Base-by-base conservation (phyloP, 1,140 invertebrate species). In the Araneus ventricosus region DNA sequence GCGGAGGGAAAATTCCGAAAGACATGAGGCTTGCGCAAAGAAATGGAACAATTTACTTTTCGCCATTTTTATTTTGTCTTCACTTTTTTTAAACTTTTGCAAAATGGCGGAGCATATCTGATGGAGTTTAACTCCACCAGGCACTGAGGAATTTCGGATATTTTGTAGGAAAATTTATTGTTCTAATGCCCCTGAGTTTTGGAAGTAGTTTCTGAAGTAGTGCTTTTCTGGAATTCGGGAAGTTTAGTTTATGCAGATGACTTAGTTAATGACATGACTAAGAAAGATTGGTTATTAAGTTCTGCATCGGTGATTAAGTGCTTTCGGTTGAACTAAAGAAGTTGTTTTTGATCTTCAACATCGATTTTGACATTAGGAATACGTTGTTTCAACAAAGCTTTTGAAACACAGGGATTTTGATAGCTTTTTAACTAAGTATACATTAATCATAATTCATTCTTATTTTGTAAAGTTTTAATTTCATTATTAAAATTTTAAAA, bases 21-120 rank as follows among this genome's bases (percentile, higher is more conserved):
- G 70, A 37, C 70, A 34, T 1, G 70, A 37, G 30, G 30, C 30
- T 75, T 20, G 30, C 17, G 1, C 30, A 37, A 34, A 75, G 70
- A 75, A 75, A 75, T 75, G 70, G 30, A 75, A 75, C 70, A 75
- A 75, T 75, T 75, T 75, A 75, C 70, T 75, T 75, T 75, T 30
- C 17, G 4, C 20, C 17, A 20, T 75, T 17, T 75, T 75, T 6
- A 4, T 37, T 20, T 20, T 4, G n/a, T 70, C 27, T 37, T 70
- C 30, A 30, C 7, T 59, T 61, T 67, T 30, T 10, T 30, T 30
- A 4, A 10, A 27, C 6, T 63, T 63, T 27, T 63, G 5, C n/a
- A 63, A 63, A 63, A n/a, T 63, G n/a, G 6, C 1, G 27, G 27
- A n/a, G 27, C 14, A 8, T 24, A 63, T 63, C 59, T 63, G 59